A percentile compares a stretch with the other conserved stretches of the same genome.
These are phyloP conservation scores for Diceros bicornis DNA, from an alignment of 2,797 vertebrate genomes.

Conservation along the genomic window DNA sequence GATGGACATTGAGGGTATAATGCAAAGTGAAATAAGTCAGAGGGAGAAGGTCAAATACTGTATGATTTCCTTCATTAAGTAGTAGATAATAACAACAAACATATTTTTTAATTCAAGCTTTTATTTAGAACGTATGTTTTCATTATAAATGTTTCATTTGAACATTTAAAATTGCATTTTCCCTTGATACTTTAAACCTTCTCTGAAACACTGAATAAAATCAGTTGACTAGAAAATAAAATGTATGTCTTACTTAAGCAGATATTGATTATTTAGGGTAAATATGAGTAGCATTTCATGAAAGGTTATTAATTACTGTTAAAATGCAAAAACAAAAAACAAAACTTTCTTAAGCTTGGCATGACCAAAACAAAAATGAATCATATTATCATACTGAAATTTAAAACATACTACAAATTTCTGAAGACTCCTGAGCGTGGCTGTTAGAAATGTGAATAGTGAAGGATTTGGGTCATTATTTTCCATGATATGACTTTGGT, in stretches of 20 bases:
- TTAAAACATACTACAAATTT: neutral
- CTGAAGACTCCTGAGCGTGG: neutral
- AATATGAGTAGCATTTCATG: neutral
- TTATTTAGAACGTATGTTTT: neutral
- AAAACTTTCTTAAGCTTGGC: neutral
- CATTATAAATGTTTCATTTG: neutral
- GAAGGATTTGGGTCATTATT: constrained; percentile 30
- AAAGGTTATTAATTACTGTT: neutral
- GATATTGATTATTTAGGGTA: neutral
- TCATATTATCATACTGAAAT: neutral
- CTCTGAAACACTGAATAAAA: neutral
- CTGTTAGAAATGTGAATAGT: constrained; percentile 41
- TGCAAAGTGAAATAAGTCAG: too few relatives aligned
- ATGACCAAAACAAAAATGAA: neutral
- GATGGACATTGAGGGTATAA: too few relatives aligned
- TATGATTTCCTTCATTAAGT: too few relatives aligned
- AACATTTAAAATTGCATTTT: neutral
- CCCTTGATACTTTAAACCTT: neutral
- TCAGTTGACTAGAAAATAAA: neutral
- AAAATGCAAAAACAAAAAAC: neutral
- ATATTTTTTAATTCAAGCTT: neutral
- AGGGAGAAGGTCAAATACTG: too few relatives aligned
- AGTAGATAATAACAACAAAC: too few relatives aligned
- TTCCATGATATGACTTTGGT: constrained; percentile 10
- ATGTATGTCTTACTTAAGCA: neutral